Base-by-base conservation (phyloP, 2,888 invertebrate species). In the Drosophila fungiperda region DNA sequence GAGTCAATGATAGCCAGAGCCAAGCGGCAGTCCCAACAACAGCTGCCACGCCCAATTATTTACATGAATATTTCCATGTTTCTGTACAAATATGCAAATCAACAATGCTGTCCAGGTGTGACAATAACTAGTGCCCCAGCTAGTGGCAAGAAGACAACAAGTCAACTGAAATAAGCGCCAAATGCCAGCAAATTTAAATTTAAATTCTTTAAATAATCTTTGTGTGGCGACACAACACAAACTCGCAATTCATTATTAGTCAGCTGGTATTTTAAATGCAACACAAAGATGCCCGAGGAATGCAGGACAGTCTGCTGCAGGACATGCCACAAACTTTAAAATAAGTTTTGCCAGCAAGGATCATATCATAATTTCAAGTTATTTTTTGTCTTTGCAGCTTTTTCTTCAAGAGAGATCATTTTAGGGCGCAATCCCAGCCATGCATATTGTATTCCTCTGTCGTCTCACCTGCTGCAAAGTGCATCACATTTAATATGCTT, bases 31-130 rank as follows among this genome's bases (percentile, higher is more conserved):
- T 45, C 6, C 12, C 26, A n/a, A 33, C 61, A 53, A 36, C 63
- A 36, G 35, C 66, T 60, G 79, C 80, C 76, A 73, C 76, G 76
- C 83, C 83, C 80, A 64, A 70, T 73, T 71, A 73, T 81, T 79
- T 76, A 62, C 82, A 81, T 80, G 81, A 59, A 77, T 71, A 76
- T 77, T 70, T 76, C 52, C 72, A 80, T 72, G 68, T 76, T 66
- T 61, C 68, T 67, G 64, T 49, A 53, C 50, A 59, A 80, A 71
- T 77, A 79, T 79, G 79, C 70, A 70, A 72, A 81, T 79, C 63
- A 67, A 17, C 67, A 54, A 35, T 15, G 62, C 50, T 55, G 78
- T 68, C 68, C 80, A 77, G 78, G 78, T 80, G 80, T 72, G 76
- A 80, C 81, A 80, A 76, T 61, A 55, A 53, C 54, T 68, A 68